Conservation (phyloP, 2,113 vertebrate genomes). For the Saimiri boliviensis region DNA sequence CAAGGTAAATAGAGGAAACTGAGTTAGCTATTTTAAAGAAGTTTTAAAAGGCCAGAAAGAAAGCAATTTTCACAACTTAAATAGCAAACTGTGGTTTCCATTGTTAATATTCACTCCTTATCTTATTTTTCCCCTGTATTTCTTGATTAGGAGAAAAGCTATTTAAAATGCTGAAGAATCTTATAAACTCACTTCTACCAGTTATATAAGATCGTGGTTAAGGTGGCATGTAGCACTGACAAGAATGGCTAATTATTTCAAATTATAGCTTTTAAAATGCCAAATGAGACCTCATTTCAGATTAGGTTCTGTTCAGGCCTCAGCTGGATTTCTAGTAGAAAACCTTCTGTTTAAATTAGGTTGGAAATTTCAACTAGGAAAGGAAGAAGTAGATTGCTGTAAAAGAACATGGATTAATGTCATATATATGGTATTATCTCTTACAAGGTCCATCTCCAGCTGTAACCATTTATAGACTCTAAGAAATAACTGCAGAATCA, state of each 20-base stretch:
- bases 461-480: not conserved
- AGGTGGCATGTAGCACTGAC: conserved; percentile 32
- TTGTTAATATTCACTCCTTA: conserved; percentile 57
- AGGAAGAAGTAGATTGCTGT: not conserved
- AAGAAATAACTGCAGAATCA: not conserved
- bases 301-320: conserved; percentile 48
- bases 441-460: not conserved
- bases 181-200: conserved; percentile 57
- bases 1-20: not conserved
- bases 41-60: conserved; percentile 15
- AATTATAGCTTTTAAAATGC: conserved; percentile 73
- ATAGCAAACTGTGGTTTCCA: conserved; percentile 50
- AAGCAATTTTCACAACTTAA: conserved; percentile 56
- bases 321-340: conserved; percentile 35
- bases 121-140: conserved; percentile 25
- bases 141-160: conserved; percentile 69
- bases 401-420: not conserved
- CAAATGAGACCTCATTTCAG: conserved; percentile 71
- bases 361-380: conserved; percentile 43
- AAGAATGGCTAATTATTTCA: conserved; percentile 67
- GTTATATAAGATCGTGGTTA: conserved; percentile 58
- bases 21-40: conserved; percentile 42
- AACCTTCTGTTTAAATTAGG: conserved; percentile 24
- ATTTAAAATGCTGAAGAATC: conserved; percentile 57
- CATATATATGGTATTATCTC: not conserved